Base-by-base conservation (phyloP, 2,888 invertebrate species). In the Brachycybe producta region DNA sequence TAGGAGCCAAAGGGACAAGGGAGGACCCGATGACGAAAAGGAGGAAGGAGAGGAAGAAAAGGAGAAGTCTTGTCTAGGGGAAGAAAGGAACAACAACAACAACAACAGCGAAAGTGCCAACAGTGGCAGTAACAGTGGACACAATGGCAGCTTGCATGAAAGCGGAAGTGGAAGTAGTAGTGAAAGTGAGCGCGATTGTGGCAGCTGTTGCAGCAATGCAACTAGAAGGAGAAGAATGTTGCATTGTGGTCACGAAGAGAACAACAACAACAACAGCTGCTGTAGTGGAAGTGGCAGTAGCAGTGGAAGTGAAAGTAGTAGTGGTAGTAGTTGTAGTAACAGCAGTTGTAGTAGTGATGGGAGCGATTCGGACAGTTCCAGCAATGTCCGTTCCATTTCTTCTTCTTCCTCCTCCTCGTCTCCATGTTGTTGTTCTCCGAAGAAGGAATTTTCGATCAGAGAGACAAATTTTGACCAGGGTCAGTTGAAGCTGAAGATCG, bases 391-490 rank as follows among this genome's bases (percentile, higher is more conserved):
- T 26, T 54, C 54, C 4, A 44, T 39, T 21, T 41, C 52, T 19
- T 40, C 34, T 23, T 53, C 50, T 2, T 21, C 39, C 24, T 44
- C 38, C 19, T 43, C 36, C 24, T 23, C 35, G 35, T 39, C 34
- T 21, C 42, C 52, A 46, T 32, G 42, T 38, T 46, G 39, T 42
- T 46, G 41, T 7, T 36, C 32, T 5, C 44, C 8, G 44, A 21
- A 30, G 55, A 68, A 68, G 58, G 69, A 68, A 13, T 70, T 71
- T 57, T 69, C 71, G 21, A 70, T 70, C 57, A 64, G 70, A 49
- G 71, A 72, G 61, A 68, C 71, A 34, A 68, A 72, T 62, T 69
- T 69, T 59, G 69, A 70, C 54, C 72, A 71, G 51, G 70, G 69
- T 36, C 57, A 48, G 51, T 62, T 73, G 32, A 73, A 71, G 60